phyloP scores from a whole-genome alignment of 1,140 invertebrate species.

The Lepidurus couesii region DNA sequence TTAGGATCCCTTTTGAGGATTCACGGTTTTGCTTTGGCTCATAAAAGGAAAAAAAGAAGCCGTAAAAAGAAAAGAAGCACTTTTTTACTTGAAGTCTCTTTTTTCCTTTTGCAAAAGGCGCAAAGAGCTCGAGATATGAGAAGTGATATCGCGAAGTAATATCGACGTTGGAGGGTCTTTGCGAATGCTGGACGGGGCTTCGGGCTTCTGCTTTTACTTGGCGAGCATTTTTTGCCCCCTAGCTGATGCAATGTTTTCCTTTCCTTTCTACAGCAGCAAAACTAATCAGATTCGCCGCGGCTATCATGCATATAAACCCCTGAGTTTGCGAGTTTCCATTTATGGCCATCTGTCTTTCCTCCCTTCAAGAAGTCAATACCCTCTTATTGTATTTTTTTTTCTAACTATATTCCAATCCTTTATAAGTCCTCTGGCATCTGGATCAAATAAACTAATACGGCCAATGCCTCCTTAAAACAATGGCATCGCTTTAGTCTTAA shows the following conservation, averaged over 20 bases:
- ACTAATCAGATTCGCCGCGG: background rate
- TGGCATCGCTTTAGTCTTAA: too few species aligned
- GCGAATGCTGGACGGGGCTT: background rate
- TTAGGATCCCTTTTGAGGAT: background rate
- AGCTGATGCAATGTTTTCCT: background rate
- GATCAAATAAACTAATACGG: too few species aligned
- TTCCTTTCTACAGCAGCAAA: background rate
- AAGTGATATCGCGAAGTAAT: background rate
- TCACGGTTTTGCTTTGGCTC: background rate
- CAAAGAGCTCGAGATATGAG: background rate
- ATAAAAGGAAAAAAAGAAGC: too few species aligned
- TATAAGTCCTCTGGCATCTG: too few species aligned
- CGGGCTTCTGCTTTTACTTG: background rate
- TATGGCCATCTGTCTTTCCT: background rate
- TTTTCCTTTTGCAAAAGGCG: too few species aligned
- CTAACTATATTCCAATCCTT: too few species aligned
- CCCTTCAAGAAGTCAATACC: too few species aligned
- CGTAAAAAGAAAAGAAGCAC: too few species aligned
- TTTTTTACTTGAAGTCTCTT: too few species aligned
- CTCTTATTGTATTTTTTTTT: too few species aligned
- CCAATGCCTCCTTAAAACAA: too few species aligned
- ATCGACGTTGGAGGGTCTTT: background rate
- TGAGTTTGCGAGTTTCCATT: background rate
- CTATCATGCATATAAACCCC: background rate
- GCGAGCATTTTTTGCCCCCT: background rate